A percentile compares a stretch with the other conserved stretches of the same genome.
Evolutionary conservation across 1,140 invertebrate genomes (phyloP).

Genomic region (Drosophila albomicans): DNA sequence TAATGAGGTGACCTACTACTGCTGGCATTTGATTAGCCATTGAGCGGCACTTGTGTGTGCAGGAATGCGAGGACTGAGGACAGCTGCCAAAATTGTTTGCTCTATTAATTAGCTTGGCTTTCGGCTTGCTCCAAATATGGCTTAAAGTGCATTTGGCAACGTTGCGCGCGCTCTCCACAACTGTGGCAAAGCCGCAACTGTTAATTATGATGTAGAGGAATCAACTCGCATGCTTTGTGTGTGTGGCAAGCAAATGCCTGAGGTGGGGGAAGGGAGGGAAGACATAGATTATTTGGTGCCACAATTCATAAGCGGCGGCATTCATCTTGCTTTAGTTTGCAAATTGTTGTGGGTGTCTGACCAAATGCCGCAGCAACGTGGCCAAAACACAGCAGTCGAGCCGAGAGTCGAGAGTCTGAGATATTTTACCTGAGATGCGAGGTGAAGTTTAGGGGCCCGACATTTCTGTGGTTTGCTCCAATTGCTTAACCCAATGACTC

Average conservation of each 20-base stretch:
- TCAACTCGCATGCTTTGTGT: no score
- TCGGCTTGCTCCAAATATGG: conserved; percentile 6
- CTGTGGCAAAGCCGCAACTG: no score
- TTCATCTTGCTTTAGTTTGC: conserved; percentile 14
- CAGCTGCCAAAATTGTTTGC: conserved; percentile 7
- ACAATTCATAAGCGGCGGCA: conserved; percentile 19
- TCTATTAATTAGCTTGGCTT: conserved; percentile 14
- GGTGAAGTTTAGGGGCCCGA: neutral
- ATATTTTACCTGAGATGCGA: neutral
- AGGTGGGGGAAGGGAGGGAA: no score
- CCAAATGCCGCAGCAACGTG: conserved; percentile 7
- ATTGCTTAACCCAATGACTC: conserved; percentile 44
- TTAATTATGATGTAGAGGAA: conserved; percentile 1
- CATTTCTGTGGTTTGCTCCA: conserved; percentile 34
- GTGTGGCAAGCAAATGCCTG: no score
- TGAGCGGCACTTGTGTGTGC: neutral
- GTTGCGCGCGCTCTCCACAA: neutral
- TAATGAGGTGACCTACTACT: no score
- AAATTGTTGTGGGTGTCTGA: conserved; percentile 27
- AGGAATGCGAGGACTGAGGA: neutral
- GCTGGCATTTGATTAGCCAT: neutral
- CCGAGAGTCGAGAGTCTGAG: neutral
- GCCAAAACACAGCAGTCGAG: neutral
- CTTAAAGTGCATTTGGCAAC: conserved; percentile 5
- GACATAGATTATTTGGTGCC: neutral